Base-by-base conservation (phyloP, 1,140 invertebrate genomes). In the Eueides isabella region DNA sequence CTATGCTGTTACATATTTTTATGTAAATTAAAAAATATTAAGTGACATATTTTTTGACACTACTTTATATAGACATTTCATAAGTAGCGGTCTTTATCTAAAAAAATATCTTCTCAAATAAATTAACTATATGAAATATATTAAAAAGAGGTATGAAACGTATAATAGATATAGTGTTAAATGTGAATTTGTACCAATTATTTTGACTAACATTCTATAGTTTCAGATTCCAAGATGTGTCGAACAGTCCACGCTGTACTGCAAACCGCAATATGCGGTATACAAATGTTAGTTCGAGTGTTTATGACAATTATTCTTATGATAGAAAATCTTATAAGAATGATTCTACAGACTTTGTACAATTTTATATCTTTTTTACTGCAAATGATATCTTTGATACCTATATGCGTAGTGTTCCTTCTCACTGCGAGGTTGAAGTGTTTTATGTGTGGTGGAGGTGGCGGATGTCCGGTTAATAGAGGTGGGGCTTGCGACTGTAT, bases 301-400 rank as follows among this genome's bases (percentile, higher is more conserved):
- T 84, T 92, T 55, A 90, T 92, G 89, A 90, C 89, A 19, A 33
- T 89, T 2, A 80, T 91, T 23, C 78, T 92, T 2, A 90, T 92
- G 90, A 74, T 89, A 62, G 90, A 92, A 61, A 91, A 89, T 64
- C 73, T 92, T 1, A 85, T 91, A 70, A 74, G 88, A 68, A 88
- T 91, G 89, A 67, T 91, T 0, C 73, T 92, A 16, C 90, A 91
- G 63, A 91, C 88, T 0, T 7, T 89, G 2, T 92, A 91, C 74
- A 92, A 92, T 74, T 89, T 91, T 63, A 80, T 92, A 78, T 90
- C 90, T 30, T 90, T 91, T 23, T 0, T 92, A 30, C 72, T 92
- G 0, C 90, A 92, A 83, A 82, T 91, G 78, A 67, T 89, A 61
- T 91, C 90, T 0, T 76, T 92, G 0, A 79, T 92, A 76, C 89